Evolutionary conservation across 1,140 invertebrate species (phyloP).

Genomic region (Conus ventricosus): DNA sequence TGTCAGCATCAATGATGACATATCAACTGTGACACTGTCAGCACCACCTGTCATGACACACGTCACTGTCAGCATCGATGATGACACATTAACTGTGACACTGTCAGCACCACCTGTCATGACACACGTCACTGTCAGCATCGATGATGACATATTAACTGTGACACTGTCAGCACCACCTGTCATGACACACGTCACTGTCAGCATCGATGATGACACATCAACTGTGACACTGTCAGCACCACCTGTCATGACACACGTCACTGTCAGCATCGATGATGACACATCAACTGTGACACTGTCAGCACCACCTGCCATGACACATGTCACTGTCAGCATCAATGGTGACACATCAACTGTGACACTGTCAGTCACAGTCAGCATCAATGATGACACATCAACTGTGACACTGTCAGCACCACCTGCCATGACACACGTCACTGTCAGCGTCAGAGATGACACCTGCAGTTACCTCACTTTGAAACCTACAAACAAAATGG

Average conservation of each 20-base stretch:
- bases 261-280: background rate
- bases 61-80: background rate
- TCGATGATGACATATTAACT: constrained; percentile 72
- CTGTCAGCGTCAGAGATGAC: background rate
- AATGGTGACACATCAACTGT: too few species aligned
- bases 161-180: constrained; percentile 87
- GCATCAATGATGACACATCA: too few species aligned
- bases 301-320: too few species aligned
- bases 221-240: constrained; percentile 88
- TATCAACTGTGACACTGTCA: constrained; percentile 85
- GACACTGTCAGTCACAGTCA: too few species aligned
- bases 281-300: background rate
- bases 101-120: too few species aligned
- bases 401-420: constrained; percentile 88
- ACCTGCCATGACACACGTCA: constrained; percentile 73
- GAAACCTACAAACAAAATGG: too few species aligned
- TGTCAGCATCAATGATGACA: too few species aligned
- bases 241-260: constrained; percentile 77
- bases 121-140: too few species aligned
- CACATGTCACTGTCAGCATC: too few species aligned
- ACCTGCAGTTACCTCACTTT: background rate
- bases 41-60: constrained; percentile 77
- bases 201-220: too few species aligned
- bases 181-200: constrained; percentile 84
- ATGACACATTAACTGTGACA: background rate